Conservation (phyloP, 2,888 invertebrate species). For the Dusona sp. region DNA sequence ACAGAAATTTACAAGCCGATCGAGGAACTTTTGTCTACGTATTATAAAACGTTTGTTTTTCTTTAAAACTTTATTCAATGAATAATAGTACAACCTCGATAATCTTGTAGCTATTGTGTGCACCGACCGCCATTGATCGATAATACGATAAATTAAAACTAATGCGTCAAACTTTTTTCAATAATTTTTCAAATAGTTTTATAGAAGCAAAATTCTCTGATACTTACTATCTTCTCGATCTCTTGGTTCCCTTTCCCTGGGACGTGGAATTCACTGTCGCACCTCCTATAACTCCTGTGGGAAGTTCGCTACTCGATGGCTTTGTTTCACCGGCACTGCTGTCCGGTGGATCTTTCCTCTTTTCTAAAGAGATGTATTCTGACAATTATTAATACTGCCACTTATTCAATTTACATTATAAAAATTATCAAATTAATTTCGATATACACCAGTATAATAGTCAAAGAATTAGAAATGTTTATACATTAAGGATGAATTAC, state of each 20-base stretch:
- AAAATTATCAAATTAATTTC: background rate
- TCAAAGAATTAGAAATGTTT: too few relatives aligned
- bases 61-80: background rate
- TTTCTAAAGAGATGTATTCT: conserved; percentile 87
- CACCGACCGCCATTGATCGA: conserved; percentile 66
- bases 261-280: conserved; percentile 87
- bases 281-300: conserved; percentile 86
- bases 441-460: background rate
- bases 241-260: conserved; percentile 87
- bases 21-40: conserved; percentile 22
- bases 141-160: conserved; percentile 32
- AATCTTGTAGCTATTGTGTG: conserved; percentile 53
- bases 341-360: conserved; percentile 94
- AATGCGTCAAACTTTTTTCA: background rate
- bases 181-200: background rate
- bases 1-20: conserved; percentile 57
- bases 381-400: conserved; percentile 78
- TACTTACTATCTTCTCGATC: conserved; percentile 93
- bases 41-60: background rate
- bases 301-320: conserved; percentile 86
- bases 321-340: conserved; percentile 87
- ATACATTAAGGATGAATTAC: too few relatives aligned
- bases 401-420: background rate
- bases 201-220: conserved; percentile 69
- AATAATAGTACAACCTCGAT: conserved; percentile 21